phyloP scores from a whole-genome alignment of 2,888 invertebrate species.

The Thysanoteuthis rhombus region DNA sequence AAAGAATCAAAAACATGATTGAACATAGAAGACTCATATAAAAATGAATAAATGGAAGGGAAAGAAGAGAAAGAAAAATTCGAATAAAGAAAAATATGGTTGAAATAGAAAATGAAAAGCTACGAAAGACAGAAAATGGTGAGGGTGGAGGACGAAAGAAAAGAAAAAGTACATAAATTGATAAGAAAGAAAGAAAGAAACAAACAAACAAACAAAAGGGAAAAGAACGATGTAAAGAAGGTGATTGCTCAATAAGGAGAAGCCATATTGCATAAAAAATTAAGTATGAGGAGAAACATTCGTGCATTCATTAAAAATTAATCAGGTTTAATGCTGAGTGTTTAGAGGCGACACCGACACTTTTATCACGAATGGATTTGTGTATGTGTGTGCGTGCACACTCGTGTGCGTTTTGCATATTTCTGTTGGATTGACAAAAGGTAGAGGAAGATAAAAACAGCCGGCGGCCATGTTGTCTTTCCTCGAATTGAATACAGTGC shows the following conservation, averaged over 20 bases:
- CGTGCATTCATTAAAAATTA: not conserved
- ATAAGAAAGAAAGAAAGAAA: not conserved
- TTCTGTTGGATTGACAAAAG: not conserved
- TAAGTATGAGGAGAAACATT: not conserved
- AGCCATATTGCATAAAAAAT: not conserved
- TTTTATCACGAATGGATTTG: not conserved
- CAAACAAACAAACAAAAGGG: not conserved
- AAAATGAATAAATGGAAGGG: too few species aligned
- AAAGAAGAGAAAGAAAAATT: too few species aligned
- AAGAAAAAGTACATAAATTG: not conserved
- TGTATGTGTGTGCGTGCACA: not conserved
- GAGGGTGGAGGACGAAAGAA: too few species aligned
- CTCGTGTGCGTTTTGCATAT: not conserved
- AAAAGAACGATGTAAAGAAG: not conserved
- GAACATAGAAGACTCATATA: too few species aligned
- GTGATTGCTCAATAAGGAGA: not conserved
- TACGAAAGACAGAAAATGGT: too few species aligned
- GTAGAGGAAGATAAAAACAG: not conserved
- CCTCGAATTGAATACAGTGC: not conserved
- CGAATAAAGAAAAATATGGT: too few species aligned
- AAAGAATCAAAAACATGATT: too few species aligned
- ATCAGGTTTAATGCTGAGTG: not conserved
- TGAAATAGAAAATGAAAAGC: too few species aligned
- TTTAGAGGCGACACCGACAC: not conserved
- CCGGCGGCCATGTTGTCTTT: not conserved